Conservation (phyloP, 2,797 vertebrate genomes). For the Paguma larvata region DNA sequence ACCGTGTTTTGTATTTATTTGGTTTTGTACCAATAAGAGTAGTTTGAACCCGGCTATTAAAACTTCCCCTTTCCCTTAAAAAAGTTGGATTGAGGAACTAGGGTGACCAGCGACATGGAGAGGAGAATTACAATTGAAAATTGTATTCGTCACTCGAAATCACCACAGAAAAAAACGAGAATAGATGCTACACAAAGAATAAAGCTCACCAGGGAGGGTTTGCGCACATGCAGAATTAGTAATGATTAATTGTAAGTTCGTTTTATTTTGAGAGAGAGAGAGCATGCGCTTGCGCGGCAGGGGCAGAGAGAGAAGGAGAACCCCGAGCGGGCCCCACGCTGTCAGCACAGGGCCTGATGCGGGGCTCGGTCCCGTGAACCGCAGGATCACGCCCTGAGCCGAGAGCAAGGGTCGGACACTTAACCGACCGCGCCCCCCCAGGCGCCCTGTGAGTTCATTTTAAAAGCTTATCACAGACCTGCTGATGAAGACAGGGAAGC, state of each 20-base stretch:
- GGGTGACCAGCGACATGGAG: background rate
- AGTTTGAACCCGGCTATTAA: background rate
- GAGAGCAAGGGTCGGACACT: too few species aligned
- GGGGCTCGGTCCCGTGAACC: too few species aligned
- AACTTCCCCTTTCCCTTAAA: background rate
- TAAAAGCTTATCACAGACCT: background rate
- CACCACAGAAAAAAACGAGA: background rate
- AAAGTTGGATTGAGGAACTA: background rate
- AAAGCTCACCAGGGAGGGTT: background rate
- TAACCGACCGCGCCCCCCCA: too few species aligned
- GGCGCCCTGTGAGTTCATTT: background rate
- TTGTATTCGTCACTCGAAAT: background rate
- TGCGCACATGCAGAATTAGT: background rate
- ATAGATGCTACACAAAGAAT: background rate
- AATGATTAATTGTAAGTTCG: background rate
- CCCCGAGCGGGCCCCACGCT: too few species aligned
- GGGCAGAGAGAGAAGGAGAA: too few species aligned
- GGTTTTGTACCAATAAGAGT: background rate
- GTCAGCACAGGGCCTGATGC: too few species aligned
- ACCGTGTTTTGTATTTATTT: background rate
- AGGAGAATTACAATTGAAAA: conserved; percentile 16
- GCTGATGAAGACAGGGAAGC: background rate
- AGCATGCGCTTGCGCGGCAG: too few species aligned
- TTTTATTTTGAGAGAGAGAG: too few species aligned
- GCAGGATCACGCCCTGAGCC: too few species aligned